Conservation (phyloP, 2,888 invertebrate genomes). For the Plemyria rubiginata region DNA sequence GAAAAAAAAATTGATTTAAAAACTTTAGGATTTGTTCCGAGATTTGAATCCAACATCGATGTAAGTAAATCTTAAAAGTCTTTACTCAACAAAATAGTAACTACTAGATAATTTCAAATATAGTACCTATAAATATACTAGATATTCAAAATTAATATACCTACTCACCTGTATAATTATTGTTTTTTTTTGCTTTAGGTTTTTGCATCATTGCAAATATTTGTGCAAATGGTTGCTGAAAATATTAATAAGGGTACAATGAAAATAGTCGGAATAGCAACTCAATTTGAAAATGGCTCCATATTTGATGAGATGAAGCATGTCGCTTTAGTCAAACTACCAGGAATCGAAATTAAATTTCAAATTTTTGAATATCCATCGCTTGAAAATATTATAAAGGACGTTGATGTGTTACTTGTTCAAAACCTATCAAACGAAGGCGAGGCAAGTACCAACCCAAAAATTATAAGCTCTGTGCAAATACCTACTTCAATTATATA, state of each 20-base stretch:
- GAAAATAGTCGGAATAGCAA: conserved; percentile 41
- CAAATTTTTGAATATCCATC: conserved; percentile 28
- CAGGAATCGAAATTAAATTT: conserved; percentile 38
- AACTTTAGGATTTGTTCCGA: conserved; percentile 39
- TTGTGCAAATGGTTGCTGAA: conserved; percentile 50
- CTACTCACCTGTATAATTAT: no score
- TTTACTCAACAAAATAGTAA: no score
- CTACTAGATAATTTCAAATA: no score
- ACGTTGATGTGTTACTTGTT: conserved; percentile 42
- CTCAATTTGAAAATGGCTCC: conserved; percentile 11
- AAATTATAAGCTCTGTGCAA: not conserved
- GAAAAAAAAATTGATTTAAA: conserved; percentile 34
- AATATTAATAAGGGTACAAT: conserved; percentile 44
- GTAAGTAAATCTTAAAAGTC: conserved; percentile 35
- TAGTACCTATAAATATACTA: no score
- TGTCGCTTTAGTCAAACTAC: conserved; percentile 17
- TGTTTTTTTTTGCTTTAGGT: conserved; percentile 33
- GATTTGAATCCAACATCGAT: conserved; percentile 33
- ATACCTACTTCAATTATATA: not conserved
- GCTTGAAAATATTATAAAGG: conserved; percentile 17
- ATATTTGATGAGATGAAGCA: conserved; percentile 39
- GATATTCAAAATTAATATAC: no score
- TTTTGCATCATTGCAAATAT: conserved; percentile 42
- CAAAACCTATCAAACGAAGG: conserved; percentile 43
- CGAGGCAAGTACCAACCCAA: conserved; percentile 31